Evolutionary conservation across 2,888 invertebrate species (phyloP), one percentile per base, ranked within the genome.

Genomic region (Smittia sp.): DNA sequence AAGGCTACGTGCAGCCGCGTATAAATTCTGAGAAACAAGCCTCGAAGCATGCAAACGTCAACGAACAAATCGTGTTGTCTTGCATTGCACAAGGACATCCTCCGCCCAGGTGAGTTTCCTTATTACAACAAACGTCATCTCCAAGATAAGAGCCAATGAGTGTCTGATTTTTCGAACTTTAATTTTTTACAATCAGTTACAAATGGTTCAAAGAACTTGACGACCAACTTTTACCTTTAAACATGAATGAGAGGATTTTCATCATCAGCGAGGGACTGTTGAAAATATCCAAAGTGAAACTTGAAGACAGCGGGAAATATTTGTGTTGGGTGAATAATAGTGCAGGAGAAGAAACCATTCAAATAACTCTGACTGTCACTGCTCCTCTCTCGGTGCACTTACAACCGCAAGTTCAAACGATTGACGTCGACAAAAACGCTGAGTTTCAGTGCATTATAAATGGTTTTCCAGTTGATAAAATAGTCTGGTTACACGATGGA

Each of bases 321-420:
- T 87, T 92, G 74, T 96, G 96, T 83, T 92, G 91, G 86, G 92
- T 93, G 74, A 94, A 94, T 84, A 96, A 96, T 81, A 90, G 92
- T 6, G 90, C 92, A 1, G 96, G 95, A 25, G 90, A 89, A 78
- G 91, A 92, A 80, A 89, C 89, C 54, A 88, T 91, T 63, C 88
- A 90, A 79, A 90, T 92, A 77, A 88, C 89, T 18, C 84, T 94
- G 75, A 88, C 88, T 77, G 90, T 94, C 75, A 91, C 90, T 91
- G 93, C 92, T 78, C 90, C 93, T 74, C 84, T 93, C 79, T 89
- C 90, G 77, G 91, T 90, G 78, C 90, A 90, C 82, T 87, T 94
- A 77, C 89, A 92, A 84, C 92, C 91, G 76, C 89, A 90, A 82
- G 85, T 87, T 75, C 85, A 89, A 80, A 89, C 92, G 76, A 90